Conservation (phyloP, 1,140 invertebrate genomes). For the Contarinia nasturtii region DNA sequence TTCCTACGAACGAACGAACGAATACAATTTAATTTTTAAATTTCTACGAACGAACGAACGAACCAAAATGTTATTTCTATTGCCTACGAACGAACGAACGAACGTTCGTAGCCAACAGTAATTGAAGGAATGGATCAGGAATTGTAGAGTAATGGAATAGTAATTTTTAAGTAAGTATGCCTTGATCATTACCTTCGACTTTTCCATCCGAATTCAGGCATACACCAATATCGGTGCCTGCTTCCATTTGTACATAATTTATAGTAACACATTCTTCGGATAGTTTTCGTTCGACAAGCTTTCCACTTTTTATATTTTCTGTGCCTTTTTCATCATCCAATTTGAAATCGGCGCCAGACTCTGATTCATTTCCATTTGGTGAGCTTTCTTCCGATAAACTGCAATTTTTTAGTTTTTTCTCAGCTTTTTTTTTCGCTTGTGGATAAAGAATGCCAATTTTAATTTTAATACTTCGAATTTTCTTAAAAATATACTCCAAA, state of each 20-base stretch:
- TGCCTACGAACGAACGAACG: no score
- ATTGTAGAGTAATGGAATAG: no score
- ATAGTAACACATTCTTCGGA: slow-evolving; percentile 12
- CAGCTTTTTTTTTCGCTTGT: slow-evolving; percentile 52
- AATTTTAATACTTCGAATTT: slow-evolving; percentile 53
- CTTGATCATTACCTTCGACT: slow-evolving; percentile 12
- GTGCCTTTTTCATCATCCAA: not conserved
- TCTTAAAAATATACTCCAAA: slow-evolving; percentile 46
- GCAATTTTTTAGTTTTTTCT: slow-evolving; percentile 29
- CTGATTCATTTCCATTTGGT: slow-evolving; percentile 7
- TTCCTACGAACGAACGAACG: no score
- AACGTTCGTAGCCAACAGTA: no score
- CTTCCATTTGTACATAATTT: slow-evolving; percentile 23
- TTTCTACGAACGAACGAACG: no score
- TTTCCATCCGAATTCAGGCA: slow-evolving; percentile 5
- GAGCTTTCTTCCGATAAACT: slow-evolving; percentile 34
- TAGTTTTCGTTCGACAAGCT: not conserved
- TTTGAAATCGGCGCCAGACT: not conserved
- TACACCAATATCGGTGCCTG: slow-evolving; percentile 18
- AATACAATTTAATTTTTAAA: no score
- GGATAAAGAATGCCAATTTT: slow-evolving; percentile 74
- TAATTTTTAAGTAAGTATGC: no score
- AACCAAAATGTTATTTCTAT: no score
- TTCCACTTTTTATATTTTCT: no score
- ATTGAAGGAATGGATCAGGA: no score